Percentiles rank a stretch among this genome's conserved stretches.
Evolutionary conservation across 2,113 vertebrate species (phyloP).

Genomic region (Pygoscelis antarcticus): DNA sequence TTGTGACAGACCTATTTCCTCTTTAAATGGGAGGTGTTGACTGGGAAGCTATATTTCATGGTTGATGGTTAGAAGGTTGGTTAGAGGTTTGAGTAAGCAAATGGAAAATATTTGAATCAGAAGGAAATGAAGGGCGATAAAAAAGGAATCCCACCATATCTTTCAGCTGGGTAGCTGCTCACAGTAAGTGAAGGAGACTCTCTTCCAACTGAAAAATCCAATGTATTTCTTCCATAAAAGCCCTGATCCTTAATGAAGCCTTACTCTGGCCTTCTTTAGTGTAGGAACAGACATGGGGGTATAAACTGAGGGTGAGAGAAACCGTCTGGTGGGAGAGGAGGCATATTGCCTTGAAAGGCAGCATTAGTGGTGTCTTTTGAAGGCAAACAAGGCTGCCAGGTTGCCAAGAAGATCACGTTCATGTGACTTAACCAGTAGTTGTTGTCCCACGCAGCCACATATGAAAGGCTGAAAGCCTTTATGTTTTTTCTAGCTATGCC

Average conservation of each 20-base stretch:
- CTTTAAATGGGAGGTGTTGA: not conserved
- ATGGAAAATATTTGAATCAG: constrained; percentile 22
- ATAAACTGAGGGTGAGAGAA: not conserved
- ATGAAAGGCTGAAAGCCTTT: not conserved
- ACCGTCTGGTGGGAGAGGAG: not conserved
- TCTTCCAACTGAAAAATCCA: not conserved
- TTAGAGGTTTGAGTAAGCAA: not conserved
- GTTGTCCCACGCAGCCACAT: not conserved
- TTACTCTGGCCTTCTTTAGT: not conserved
- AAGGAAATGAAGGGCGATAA: constrained; percentile 19
- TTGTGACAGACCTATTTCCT: not conserved
- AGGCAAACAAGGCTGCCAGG: not conserved
- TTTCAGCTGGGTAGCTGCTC: not conserved
- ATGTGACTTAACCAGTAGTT: not conserved
- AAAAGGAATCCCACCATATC: not conserved
- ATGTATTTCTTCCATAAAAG: not conserved
- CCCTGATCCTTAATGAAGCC: not conserved
- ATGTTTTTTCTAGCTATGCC: not conserved
- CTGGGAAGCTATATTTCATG: not conserved
- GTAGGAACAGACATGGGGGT: rapidly evolving
- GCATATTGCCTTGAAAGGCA: not conserved
- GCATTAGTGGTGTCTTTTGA: not conserved
- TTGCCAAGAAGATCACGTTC: not conserved
- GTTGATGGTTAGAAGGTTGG: not conserved
- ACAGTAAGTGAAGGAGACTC: not conserved